Evolutionary conservation across 2,888 invertebrate genomes (phyloP), one percentile per base, ranked within the genome.

Genomic region (Xanthorhoe spadicearia): DNA sequence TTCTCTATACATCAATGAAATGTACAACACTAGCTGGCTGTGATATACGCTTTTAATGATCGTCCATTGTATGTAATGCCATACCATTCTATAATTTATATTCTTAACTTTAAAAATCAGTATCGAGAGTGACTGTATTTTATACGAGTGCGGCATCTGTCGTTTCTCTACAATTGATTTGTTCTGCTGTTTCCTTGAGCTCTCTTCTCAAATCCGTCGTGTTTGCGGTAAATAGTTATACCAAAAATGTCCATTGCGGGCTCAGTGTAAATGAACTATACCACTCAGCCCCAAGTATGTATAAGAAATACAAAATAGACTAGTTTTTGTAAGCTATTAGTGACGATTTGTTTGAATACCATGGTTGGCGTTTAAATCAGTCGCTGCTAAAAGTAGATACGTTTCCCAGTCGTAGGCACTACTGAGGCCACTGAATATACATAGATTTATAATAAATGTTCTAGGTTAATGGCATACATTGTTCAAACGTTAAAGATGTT

Each of bases 11-110:
- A 60, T 69, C 65, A 53, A 66, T 61, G 57, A 52, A 65, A 69
- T 69, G 63, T 63, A 59, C 55, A 66, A 50, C 69, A 70, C 70
- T 70, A 73, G 85, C 88, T 86, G 84, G 84, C 88, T 86, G 90
- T 90, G 89, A 91, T 90, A 92, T 91, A 91, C 92, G 92, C 92
- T 93, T 92, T 86, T 86, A 87, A 87, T 80, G 83, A 89, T 90
- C 92, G 92, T 92, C 92, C 92, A 92, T 85, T 82, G 80, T 84
- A 77, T 80, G 75, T 82, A 78, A 79, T 75, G 75, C 78, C 77
- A 77, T 77, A 74, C 76, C 72, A 75, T 69, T 73, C 60, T 74
- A 63, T 69, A 71, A 72, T 61, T 80, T 80, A 71, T 51, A 70
- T 81, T 81, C 74, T 69, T 69, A 59, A 61, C 61, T 64, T 23